A percentile compares a stretch with the other conserved stretches of the same genome.
Evolutionary conservation across 53 echinoderm and acorn worm species (phyloP).

Genomic region (Echinometra lucunter): DNA sequence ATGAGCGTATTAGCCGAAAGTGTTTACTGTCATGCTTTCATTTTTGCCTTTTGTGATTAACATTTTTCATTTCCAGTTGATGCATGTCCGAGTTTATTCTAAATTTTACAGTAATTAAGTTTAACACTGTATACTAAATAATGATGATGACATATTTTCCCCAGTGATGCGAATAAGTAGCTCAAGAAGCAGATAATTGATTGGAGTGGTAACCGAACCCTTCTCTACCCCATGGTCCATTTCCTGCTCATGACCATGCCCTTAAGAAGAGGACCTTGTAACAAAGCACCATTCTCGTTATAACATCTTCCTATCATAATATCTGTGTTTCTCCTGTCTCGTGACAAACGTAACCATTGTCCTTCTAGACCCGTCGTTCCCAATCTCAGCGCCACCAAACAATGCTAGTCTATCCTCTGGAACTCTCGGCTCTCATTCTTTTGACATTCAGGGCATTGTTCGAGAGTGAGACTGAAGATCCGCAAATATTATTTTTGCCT

Average conservation of each 20-base stretch:
- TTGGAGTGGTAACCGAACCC: background rate
- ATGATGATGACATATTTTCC: background rate
- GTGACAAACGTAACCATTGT: background rate
- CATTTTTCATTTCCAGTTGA: no score
- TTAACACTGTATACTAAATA: background rate
- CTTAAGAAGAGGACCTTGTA: background rate
- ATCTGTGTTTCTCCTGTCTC: background rate
- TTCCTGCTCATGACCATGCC: background rate
- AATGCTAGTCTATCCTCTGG: background rate
- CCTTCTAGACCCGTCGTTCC: background rate
- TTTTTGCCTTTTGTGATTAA: no score
- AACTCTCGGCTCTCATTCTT: background rate
- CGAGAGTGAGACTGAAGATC: background rate
- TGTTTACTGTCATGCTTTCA: no score
- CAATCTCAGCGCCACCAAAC: background rate
- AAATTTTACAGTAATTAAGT: no score
- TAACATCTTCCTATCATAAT: background rate
- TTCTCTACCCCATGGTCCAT: background rate
- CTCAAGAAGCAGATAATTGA: background rate
- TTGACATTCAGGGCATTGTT: background rate
- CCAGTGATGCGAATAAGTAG: background rate
- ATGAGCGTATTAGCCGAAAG: no score
- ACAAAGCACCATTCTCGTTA: background rate
- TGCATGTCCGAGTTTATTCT: no score
- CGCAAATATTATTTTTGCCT: slow-evolving; percentile 44